phyloP scores from a whole-genome alignment of 1,140 invertebrate species.

The Penaeus indicus region DNA sequence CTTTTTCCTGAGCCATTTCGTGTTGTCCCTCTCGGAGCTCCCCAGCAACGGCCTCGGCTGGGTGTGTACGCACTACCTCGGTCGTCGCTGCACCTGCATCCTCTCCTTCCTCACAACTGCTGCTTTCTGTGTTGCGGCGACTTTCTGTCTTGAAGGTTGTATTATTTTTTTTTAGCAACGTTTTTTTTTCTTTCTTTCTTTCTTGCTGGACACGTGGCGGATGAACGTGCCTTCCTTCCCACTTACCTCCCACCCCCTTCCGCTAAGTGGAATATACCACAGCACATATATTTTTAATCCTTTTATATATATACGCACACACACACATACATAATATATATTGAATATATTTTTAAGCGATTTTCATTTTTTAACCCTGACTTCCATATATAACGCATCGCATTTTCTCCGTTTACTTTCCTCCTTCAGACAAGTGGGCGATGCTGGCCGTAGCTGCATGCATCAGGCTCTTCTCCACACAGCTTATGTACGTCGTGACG shows the following conservation, averaged over 20 bases:
- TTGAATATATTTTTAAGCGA: too few species aligned
- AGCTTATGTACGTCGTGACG: background rate
- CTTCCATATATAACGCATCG: background rate
- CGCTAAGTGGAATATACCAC: too few species aligned
- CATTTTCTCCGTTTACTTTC: background rate
- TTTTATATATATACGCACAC: too few species aligned
- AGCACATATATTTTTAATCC: too few species aligned
- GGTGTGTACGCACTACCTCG: background rate
- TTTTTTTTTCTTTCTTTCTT: background rate
- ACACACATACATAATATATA: too few species aligned
- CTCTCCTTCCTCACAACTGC: background rate
- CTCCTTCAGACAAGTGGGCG: conserved; percentile 25
- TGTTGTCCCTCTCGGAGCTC: background rate
- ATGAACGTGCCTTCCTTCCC: too few species aligned
- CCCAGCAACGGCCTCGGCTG: background rate
- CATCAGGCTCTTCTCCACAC: conserved; percentile 18
- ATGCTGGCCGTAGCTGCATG: background rate
- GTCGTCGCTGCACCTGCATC: background rate
- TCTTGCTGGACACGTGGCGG: too few species aligned
- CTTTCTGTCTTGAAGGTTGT: background rate
- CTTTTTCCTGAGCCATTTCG: conserved; percentile 9
- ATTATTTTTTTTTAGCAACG: background rate
- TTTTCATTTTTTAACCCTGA: too few species aligned
- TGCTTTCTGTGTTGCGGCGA: background rate
- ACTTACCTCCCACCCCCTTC: too few species aligned